A percentile compares a stretch with the other conserved stretches of the same genome.
These are phyloP conservation scores for Vimba vimba DNA, from an alignment of 2,113 vertebrate species.

Conservation along the genomic window DNA sequence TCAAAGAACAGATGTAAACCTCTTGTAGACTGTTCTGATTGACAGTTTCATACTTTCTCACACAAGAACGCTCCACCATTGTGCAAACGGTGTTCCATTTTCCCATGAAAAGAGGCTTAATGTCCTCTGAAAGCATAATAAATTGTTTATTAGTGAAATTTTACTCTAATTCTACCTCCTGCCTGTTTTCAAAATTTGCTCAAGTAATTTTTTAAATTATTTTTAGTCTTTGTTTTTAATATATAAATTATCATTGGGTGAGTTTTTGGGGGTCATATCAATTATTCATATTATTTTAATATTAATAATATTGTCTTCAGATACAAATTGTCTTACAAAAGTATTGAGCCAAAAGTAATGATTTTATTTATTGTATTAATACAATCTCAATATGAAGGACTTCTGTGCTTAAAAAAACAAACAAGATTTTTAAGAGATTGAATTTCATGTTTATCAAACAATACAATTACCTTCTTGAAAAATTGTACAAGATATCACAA, in stretches of 20 bases:
- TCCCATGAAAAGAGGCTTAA: constrained; percentile 8
- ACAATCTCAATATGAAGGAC: neutral
- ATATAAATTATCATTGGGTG: neutral
- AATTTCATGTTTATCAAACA: neutral
- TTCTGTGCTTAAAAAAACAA: neutral
- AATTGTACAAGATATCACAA: neutral
- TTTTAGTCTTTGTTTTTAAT: neutral
- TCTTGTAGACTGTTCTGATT: neutral
- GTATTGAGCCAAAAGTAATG: too few species aligned
- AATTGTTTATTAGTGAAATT: neutral
- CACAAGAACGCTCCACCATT: neutral
- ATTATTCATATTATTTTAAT: neutral
- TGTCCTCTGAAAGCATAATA: neutral
- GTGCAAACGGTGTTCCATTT: neutral
- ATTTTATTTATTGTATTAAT: neutral
- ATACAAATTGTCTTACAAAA: neutral
- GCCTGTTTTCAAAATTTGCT: neutral
- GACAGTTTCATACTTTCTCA: neutral
- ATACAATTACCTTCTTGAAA: neutral
- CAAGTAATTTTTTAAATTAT: neutral
- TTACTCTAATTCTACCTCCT: neutral
- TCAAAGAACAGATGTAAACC: neutral
- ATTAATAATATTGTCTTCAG: neutral
- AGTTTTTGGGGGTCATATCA: neutral
- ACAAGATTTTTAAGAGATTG: neutral